Evolutionary conservation across 2,888 invertebrate genomes (phyloP), one percentile per base, ranked within the genome.

Genomic region (Pachydiplax longipennis): DNA sequence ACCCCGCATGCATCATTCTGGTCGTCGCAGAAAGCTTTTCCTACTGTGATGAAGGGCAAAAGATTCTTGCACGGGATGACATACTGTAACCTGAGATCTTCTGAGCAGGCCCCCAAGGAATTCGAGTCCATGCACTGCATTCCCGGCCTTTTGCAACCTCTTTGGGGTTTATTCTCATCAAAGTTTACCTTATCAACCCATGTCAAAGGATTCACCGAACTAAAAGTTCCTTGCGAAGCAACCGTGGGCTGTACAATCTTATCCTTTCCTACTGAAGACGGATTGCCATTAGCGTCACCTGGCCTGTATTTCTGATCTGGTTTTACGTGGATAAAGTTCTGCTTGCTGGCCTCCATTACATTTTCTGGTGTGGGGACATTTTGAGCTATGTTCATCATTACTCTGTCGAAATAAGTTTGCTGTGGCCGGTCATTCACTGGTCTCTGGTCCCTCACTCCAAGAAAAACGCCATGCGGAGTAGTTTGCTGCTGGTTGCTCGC

Each of bases 81-180:
- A 37, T 87, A 87, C 2, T 61, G 87, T 22, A 87, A 65, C 37
- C 25, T 61, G 8, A 87, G 37, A 22, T 87, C 87, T 22, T 35
- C 25, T 2, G 87, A 87, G 37, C 87, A 87, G 2, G 87, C 87
- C 3, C 87, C 87, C 10, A 87, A 61, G 15, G 87, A 87, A n/a
- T 61, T 12, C 13, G 61, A 65, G 61, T 87, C 87, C 8, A 87
- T 37, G 87, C 87, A 87, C 87, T 87, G 87, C 87, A 87, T 87
- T 37, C 87, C 87, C 3, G 87, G 87, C 35, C 87, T 58, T 35
- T 87, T 61, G 37, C 87, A 87, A 5, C 15, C 8, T 5, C 13
- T 31, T 4, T 35, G 15, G 15, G 18, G 0, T 15, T 87, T 48
- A 0, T n/a, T 18, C 3, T 61, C 65, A 5, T 58, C 61, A 0